Percentiles rank a stretch among this genome's conserved stretches.
phyloP scores from a whole-genome alignment of 2,113 vertebrate species.

The Bolborhynchus lineola region DNA sequence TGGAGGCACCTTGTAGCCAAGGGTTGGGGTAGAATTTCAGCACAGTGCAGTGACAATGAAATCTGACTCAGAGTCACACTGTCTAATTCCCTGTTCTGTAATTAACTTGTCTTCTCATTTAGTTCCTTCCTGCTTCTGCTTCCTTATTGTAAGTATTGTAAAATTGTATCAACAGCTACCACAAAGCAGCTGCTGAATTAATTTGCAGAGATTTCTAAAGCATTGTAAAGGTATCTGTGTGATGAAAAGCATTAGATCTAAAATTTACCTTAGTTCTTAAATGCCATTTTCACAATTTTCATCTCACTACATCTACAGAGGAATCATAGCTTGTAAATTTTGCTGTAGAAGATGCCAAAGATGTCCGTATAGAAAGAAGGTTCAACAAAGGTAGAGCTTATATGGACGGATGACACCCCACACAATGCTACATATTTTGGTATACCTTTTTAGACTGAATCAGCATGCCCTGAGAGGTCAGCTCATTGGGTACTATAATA shows the following conservation, averaged over 20 bases:
- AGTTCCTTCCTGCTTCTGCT: not conserved
- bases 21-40: not conserved
- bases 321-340: not conserved
- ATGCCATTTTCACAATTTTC: not conserved
- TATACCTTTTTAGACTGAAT: conserved; percentile 64
- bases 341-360: not conserved
- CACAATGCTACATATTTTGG: not conserved
- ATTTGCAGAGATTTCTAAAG: not conserved
- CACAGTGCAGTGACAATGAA: not conserved
- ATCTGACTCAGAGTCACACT: not conserved
- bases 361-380: not conserved
- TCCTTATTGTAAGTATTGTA: not conserved
- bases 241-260: not conserved
- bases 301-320: not conserved
- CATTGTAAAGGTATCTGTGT: not conserved
- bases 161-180: not conserved
- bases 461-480: conserved; percentile 64
- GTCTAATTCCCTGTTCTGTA: not conserved
- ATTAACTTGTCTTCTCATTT: not conserved
- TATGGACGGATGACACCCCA: fast-evolving
- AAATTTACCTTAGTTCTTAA: not conserved
- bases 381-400: not conserved
- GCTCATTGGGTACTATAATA: conserved; percentile 68
- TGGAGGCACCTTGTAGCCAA: not conserved
- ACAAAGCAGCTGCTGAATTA: not conserved